Percentiles rank a stretch among this genome's conserved stretches.
Conservation (phyloP, 2,797 vertebrate genomes). For the Parauchenoglanis punctatus region DNA sequence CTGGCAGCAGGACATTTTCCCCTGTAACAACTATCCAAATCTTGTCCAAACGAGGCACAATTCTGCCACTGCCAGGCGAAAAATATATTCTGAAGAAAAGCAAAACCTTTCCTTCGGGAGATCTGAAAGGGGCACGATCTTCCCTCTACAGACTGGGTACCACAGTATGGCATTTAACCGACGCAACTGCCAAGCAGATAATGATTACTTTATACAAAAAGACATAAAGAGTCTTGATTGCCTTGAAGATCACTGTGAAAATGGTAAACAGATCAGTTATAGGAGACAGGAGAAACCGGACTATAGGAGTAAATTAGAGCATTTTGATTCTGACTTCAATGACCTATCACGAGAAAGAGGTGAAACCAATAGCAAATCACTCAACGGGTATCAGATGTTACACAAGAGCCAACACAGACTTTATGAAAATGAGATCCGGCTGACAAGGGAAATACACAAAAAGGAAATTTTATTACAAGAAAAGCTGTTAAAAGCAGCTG, state of each 20-base stretch:
- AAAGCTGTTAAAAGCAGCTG: conserved; percentile 77
- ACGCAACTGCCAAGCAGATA: conserved; percentile 32
- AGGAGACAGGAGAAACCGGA: conserved; percentile 11
- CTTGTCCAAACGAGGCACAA: conserved; percentile 48
- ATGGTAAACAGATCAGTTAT: background rate
- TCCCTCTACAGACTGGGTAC: conserved; percentile 80
- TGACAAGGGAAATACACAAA: conserved; percentile 74
- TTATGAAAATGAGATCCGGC: conserved; percentile 62
- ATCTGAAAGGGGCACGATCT: conserved; percentile 70
- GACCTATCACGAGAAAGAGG: conserved; percentile 4
- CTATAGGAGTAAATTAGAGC: background rate
- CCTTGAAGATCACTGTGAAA: background rate
- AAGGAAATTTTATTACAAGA: conserved; percentile 76
- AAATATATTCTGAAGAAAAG: conserved; percentile 41
- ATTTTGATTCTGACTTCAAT: background rate
- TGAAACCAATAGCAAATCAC: conserved; percentile 34
- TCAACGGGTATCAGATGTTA: conserved; percentile 32
- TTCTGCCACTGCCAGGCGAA: conserved; percentile 48
- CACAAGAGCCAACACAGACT: conserved; percentile 57
- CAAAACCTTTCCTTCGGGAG: conserved; percentile 56
- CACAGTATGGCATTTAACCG: conserved; percentile 63
- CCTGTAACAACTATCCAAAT: conserved; percentile 48
- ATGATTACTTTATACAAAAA: conserved; percentile 37
- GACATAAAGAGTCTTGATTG: conserved; percentile 53
- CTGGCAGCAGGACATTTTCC: conserved; percentile 50